A percentile compares a stretch with the other conserved stretches of the same genome.
These are phyloP conservation scores for Herminia tarsipennalis DNA, from an alignment of 2,888 invertebrate species.

Conservation along the genomic window DNA sequence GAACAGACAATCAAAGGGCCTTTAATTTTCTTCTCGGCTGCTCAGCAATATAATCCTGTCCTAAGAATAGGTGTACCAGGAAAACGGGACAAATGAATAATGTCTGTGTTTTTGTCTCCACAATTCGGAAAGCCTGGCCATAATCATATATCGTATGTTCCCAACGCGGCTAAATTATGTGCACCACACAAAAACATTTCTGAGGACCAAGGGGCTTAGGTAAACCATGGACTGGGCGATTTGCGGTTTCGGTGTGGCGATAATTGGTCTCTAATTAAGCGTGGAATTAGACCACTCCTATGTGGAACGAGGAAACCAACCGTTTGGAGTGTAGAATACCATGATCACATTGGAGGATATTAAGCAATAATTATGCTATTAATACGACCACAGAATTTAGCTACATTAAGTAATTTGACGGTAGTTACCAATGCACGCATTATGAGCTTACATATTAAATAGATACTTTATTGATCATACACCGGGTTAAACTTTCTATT, in stretches of 20 bases:
- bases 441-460: no score
- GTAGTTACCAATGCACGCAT: no score
- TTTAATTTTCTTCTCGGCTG: constrained; percentile 33
- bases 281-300: constrained; percentile 1
- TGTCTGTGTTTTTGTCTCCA: constrained; percentile 37
- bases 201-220: constrained; percentile 5
- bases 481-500: no score
- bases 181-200: constrained; percentile 23
- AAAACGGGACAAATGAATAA: constrained; percentile 50
- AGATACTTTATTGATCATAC: no score
- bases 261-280: constrained; percentile 14
- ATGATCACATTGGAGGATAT: no score
- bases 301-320: constrained; percentile 1
- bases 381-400: no score
- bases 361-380: no score
- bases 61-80: constrained; percentile 39
- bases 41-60: constrained; percentile 16
- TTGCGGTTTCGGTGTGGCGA: constrained; percentile 1
- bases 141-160: constrained; percentile 44
- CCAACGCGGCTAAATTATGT: constrained; percentile 35
- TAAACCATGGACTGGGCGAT: constrained; percentile 1
- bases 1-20: constrained; percentile 30
- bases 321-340: no score
- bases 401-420: no score
- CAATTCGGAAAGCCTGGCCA: constrained; percentile 28